Evolutionary conservation across 2,797 vertebrate genomes (phyloP).

Genomic region (Sebastes kiyomatsui): DNA sequence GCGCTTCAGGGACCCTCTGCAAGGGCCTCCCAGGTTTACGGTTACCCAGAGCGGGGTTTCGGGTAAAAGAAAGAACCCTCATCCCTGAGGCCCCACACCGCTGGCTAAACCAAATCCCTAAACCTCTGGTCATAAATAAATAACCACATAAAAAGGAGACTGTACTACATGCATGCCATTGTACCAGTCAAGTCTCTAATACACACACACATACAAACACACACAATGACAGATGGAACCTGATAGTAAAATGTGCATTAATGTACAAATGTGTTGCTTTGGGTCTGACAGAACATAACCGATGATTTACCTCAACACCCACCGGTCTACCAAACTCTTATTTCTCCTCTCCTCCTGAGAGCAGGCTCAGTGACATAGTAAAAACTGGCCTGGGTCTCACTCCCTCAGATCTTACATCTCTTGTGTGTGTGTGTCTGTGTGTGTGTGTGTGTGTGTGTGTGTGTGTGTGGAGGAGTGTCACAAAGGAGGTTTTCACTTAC

Average conservation of each 20-base stretch:
- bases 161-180: not conserved
- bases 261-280: not conserved
- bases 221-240: not conserved
- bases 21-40: slow-evolving; percentile 27
- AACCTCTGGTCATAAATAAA: slow-evolving; percentile 6
- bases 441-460: not conserved
- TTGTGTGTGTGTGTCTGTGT: not conserved
- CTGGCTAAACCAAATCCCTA: not conserved
- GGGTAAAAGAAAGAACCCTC: slow-evolving; percentile 5
- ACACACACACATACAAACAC: not conserved
- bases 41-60: slow-evolving; percentile 18
- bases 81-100: slow-evolving; percentile 4
- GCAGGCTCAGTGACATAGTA: slow-evolving; percentile 24
- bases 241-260: not conserved
- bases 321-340: not conserved
- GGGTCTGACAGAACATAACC: not conserved
- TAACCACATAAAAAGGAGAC: not conserved
- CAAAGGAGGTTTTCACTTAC: slow-evolving; percentile 54
- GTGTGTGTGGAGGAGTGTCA: slow-evolving; percentile 31
- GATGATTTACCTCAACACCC: not conserved
- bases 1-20: not conserved
- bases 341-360: not conserved
- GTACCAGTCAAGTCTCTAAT: not conserved
- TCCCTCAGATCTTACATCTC: slow-evolving; percentile 27
- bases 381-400: slow-evolving; percentile 32